Base-by-base conservation (phyloP, 2,113 vertebrate species). In the Amazona vittata region DNA sequence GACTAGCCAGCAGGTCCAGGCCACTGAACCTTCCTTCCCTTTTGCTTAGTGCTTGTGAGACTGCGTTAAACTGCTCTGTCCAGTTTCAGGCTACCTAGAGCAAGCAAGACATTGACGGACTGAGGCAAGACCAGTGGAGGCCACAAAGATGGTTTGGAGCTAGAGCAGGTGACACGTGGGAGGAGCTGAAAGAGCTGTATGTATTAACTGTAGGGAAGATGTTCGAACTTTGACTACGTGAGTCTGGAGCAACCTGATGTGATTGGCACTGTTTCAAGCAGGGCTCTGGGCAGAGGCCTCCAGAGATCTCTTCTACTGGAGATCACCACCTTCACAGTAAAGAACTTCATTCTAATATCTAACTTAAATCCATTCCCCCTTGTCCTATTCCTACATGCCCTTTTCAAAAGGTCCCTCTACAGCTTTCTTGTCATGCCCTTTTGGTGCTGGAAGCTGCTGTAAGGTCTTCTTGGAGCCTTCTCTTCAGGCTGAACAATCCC, bases 81-180 rank as follows among this genome's bases (percentile, higher is more conserved):
- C 31, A 6, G 26, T 50, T 10, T 59, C 11, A 33, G 31, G 44
- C 43, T 82, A 6, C 26, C 31, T 82, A 37, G 44, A 37, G 17
- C 26, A 44, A 50, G 31, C 43, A 15, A 33, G 57, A 59, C 33
- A 24, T 59, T 33, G 33, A 35, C 6, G 6, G 57, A 15, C 57
- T 59, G 33, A 21, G 74, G 68, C 25, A 47, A 77, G 55, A 47
- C 41, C 21, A 28, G 29, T 57, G 57, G 73, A 78, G 22, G 43
- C 21, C 21, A 9, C 21, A 18, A 3, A 22, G 33, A 11, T 33
- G 49, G 17, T 78, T n/a, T 60, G 74, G 22, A 71, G 31, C 25
- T 71, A 49, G 35, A 90, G 67, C 24, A 39, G 6, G 29, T 59
- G 44, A 5, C 1, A 1, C 0, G 1, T 6, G 12, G 28, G 31